A percentile compares a stretch with the other conserved stretches of the same genome.
Evolutionary conservation across 2,113 vertebrate species (phyloP).

Genomic region (Odocoileus virginianus): DNA sequence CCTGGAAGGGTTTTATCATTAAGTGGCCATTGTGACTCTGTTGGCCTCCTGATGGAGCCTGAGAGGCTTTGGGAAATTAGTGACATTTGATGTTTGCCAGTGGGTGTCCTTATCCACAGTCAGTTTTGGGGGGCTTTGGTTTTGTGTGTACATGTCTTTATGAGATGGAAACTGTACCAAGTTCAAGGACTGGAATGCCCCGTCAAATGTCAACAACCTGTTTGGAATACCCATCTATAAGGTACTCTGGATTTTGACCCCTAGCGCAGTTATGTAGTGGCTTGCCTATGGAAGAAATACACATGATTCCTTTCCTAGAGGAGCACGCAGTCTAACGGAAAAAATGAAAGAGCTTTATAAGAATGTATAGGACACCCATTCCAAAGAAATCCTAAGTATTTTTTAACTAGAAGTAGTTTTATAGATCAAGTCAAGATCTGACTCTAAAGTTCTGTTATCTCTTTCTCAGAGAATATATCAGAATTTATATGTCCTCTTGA

Average conservation of each 20-base stretch:
- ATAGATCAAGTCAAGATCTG: neutral
- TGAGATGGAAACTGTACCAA: neutral
- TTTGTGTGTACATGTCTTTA: neutral
- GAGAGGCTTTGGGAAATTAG: constrained; percentile 55
- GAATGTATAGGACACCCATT: neutral
- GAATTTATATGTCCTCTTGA: neutral
- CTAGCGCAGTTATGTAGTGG: too few relatives aligned
- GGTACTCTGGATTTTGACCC: neutral
- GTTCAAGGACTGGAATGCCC: neutral
- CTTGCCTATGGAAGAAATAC: neutral
- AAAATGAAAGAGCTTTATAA: neutral
- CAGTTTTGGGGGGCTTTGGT: neutral
- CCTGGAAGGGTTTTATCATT: constrained; percentile 78
- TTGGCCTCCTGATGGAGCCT: constrained; percentile 63
- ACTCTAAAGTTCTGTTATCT: neutral
- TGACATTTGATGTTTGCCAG: constrained; percentile 51
- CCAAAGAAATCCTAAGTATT: neutral
- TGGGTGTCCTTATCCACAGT: neutral
- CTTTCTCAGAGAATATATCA: neutral
- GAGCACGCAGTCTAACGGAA: neutral
- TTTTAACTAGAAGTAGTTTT: neutral
- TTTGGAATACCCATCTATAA: neutral
- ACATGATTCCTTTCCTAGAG: neutral
- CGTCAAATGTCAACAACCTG: neutral
- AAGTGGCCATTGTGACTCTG: constrained; percentile 76